A percentile compares a stretch with the other conserved stretches of the same genome.
These are phyloP conservation scores for Parazoanthus atlanticus DNA, from an alignment of 92 coral and sea anemone species.

Conservation along the genomic window DNA sequence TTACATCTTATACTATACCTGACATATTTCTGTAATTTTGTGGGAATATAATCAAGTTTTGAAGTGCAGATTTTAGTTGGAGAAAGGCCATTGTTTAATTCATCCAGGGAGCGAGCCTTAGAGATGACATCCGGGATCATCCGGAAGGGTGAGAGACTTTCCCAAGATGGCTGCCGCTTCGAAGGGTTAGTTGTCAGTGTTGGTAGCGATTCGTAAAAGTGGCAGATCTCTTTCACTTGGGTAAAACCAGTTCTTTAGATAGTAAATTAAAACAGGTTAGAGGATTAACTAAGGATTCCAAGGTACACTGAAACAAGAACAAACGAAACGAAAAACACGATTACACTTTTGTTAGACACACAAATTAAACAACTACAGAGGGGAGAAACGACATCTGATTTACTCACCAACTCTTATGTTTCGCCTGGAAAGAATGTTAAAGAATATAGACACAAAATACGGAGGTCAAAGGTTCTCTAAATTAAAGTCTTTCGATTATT, in stretches of 20 bases:
- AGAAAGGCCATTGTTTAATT: conserved; percentile 33
- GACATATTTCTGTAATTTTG: conserved; percentile 37
- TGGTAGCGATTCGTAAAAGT: conserved; percentile 71
- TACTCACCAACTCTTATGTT: too few relatives aligned
- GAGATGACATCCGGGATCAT: conserved; percentile 20
- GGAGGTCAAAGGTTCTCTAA: too few relatives aligned
- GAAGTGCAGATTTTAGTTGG: conserved; percentile 24
- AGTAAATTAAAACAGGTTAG: conserved; percentile 34
- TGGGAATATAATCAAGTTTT: conserved; percentile 46
- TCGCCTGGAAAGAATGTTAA: too few relatives aligned
- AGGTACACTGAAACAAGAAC: neutral
- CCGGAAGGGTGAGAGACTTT: conserved; percentile 13
- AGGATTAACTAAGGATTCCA: neutral
- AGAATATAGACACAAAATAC: too few relatives aligned
- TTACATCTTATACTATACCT: conserved; percentile 51
- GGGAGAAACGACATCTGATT: too few relatives aligned
- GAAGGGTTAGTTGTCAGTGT: conserved; percentile 25
- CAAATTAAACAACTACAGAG: too few relatives aligned
- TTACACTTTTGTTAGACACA: neutral
- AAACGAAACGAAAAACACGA: neutral
- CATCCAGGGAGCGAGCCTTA: conserved; percentile 19
- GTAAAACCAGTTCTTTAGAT: conserved; percentile 65
- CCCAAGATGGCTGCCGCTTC: conserved; percentile 32
- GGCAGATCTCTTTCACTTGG: conserved; percentile 75
- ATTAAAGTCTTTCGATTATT: too few relatives aligned